A percentile compares a stretch with the other conserved stretches of the same genome.
Conservation (phyloP, 2,797 vertebrate species). For the Babyrousa celebensis region DNA sequence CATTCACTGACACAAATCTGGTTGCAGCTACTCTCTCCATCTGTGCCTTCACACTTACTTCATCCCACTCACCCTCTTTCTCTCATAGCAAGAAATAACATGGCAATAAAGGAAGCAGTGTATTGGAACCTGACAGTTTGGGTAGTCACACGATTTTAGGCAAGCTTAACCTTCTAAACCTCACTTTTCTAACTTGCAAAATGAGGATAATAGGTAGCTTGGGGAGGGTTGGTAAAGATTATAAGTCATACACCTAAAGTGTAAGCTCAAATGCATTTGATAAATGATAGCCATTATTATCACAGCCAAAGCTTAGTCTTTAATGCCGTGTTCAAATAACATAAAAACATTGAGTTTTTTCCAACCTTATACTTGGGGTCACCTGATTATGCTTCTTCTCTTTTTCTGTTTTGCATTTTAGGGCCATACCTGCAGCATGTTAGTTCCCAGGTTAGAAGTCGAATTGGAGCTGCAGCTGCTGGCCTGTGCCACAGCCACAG, state of each 20-base stretch:
- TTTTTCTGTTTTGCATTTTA: too few species aligned
- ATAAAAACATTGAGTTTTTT: background rate
- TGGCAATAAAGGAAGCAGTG: background rate
- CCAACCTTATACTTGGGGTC: background rate
- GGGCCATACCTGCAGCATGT: too few species aligned
- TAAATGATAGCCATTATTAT: slow-evolving; percentile 5
- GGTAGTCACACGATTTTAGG: background rate
- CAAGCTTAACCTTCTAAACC: slow-evolving; percentile 29
- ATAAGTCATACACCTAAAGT: slow-evolving; percentile 55
- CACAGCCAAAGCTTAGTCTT: background rate
- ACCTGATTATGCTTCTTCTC: slow-evolving; percentile 2
- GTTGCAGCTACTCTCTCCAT: background rate
- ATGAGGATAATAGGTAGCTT: background rate
- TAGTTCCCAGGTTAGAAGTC: too few species aligned
- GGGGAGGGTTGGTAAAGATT: background rate
- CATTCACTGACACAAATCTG: background rate
- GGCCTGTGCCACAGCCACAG: too few species aligned
- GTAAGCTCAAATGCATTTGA: background rate
- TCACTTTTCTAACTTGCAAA: slow-evolving; percentile 55
- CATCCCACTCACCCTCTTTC: background rate
- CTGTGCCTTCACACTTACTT: background rate
- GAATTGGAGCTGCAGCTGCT: too few species aligned
- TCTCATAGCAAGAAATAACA: background rate
- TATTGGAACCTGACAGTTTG: background rate
- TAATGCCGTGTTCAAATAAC: slow-evolving; percentile 3